Percentiles rank a stretch among this genome's conserved stretches.
phyloP scores from a whole-genome alignment of 1,140 invertebrate genomes.

The Diachasmimorpha longicaudata region DNA sequence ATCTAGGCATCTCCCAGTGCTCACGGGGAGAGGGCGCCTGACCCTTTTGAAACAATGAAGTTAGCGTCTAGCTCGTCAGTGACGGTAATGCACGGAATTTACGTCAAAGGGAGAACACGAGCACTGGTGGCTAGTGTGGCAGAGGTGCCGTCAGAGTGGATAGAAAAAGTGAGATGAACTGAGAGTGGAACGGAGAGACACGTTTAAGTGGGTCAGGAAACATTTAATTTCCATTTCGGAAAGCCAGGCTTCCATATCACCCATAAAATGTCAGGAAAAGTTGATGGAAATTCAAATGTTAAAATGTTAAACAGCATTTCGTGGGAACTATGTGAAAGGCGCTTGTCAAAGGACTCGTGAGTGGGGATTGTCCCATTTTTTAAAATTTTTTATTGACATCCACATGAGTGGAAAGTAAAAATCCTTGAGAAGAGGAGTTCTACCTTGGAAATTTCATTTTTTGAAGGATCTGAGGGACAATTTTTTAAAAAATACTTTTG shows the following conservation, averaged over 20 bases:
- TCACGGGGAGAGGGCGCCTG: constrained; percentile 13
- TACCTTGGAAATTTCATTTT: no score
- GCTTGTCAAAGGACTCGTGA: no score
- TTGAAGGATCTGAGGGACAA: no score
- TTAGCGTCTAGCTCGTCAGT: constrained; percentile 55
- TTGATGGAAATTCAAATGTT: background rate
- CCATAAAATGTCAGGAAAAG: background rate
- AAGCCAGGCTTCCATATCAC: background rate
- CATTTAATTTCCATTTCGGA: constrained; percentile 26
- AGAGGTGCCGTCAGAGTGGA: background rate
- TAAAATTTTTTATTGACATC: no score
- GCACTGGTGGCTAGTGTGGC: background rate
- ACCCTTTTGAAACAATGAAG: constrained; percentile 56
- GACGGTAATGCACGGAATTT: constrained; percentile 55
- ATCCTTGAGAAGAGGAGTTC: no score
- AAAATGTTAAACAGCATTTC: background rate
- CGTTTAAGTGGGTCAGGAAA: constrained; percentile 17
- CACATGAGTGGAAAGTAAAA: no score
- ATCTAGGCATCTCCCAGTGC: constrained; percentile 32
- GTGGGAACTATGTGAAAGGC: background rate
- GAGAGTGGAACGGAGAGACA: background rate
- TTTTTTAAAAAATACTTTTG: no score
- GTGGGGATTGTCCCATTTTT: no score
- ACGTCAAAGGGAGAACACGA: constrained; percentile 48
- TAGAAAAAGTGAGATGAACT: background rate